Base-by-base conservation (phyloP, 2,888 invertebrate species). In the Trissolcus japonicus region DNA sequence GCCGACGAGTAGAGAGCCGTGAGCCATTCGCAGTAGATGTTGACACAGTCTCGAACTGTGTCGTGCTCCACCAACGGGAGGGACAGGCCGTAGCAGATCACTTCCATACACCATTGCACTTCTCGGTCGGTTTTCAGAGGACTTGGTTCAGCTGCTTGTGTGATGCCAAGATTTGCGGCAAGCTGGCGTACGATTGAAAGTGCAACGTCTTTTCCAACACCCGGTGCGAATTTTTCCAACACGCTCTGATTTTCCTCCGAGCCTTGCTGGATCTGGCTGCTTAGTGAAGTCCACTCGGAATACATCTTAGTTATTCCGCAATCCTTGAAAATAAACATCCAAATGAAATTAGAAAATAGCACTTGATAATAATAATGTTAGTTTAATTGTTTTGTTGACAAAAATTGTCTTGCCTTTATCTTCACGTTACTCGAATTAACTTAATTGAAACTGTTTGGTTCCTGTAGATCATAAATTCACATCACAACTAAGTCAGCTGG, bases 21-120 rank as follows among this genome's bases (percentile, higher is more conserved):
- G 80, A 99, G 90, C 98, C 98, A 99, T 86, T 98, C 97, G 89
- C 98, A 98, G 87, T 98, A 98, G 41, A 98, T 95, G 87, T 96
- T 96, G 50, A 98, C 98, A 88, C 98, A 98, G 89, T 98, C 98
- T 80, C 97, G 94, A 61, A 98, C 94, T 0, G 97, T 96, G 83
- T 98, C 98, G 88, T 98, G 97, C 89, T 98, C 98, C 41, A 93
- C 92, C 55, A 98, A 90, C 0, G 98, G 97, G 53, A 98, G 90
- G 13, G 96, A 95, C 4, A 99, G 91, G 0, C 98, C 98, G 90
- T 94, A 98, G 84, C 98, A 95, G 77, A 98, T 94, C 13, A 95
- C 95, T 89, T 95, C 95, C 91, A 95, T 93, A 76, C 95, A 95
- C 95, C 95, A 95, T 87, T 94, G 93, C 56, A 98, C 97, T 95